Evolutionary conservation across 2,113 vertebrate genomes (phyloP).

Genomic region (Acanthisitta chloris): DNA sequence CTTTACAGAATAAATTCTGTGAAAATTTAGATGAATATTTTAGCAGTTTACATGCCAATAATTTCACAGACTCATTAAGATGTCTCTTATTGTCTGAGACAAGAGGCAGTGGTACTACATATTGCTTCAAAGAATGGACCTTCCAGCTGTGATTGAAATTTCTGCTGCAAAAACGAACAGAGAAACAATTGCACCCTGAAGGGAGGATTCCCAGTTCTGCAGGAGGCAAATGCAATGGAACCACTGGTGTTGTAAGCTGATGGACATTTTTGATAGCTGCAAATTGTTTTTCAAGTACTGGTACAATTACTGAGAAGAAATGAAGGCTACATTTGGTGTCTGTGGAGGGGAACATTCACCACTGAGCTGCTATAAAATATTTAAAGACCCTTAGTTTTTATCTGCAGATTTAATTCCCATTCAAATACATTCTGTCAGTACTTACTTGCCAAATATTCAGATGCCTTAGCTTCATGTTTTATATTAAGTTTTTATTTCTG

Average conservation of each 20-base stretch:
- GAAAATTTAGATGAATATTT: background rate
- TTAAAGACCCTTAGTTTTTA: constrained; percentile 13
- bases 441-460: background rate
- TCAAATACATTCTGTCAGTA: background rate
- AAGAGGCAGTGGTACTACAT: background rate
- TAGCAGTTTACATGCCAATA: background rate
- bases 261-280: background rate
- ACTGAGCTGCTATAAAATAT: constrained; percentile 40
- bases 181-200: background rate
- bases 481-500: constrained; percentile 55
- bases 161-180: background rate
- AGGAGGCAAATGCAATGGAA: background rate
- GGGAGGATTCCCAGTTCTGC: background rate
- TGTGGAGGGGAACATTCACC: background rate
- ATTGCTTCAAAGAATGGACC: background rate
- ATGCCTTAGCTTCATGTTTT: constrained; percentile 12
- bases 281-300: background rate
- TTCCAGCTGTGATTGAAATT: background rate
- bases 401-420: constrained; percentile 25
- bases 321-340: background rate
- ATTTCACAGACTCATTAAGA: background rate
- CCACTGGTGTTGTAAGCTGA: background rate
- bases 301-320: background rate
- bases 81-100: background rate
- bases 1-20: background rate